phyloP scores from a whole-genome alignment of 2,113 vertebrate genomes.

The Nyctereutes procyonoides region DNA sequence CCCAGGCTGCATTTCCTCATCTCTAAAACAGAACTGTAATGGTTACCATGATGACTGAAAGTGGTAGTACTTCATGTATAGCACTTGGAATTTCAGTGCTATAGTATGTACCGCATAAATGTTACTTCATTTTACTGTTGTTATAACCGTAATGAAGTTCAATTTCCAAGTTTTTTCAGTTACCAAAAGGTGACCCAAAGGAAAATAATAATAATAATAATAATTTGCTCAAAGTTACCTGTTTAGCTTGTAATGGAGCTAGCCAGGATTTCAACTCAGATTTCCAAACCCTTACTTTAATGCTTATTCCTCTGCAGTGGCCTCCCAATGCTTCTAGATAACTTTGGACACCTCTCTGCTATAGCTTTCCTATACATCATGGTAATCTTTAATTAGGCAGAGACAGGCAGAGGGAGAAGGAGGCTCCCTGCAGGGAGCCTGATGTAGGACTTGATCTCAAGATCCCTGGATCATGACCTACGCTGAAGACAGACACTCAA shows the following conservation, averaged over 20 bases:
- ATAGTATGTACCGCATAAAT: too few relatives aligned
- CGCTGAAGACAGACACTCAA: too few relatives aligned
- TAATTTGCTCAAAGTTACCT: background rate
- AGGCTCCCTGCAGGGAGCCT: too few relatives aligned
- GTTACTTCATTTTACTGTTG: background rate
- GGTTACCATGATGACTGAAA: background rate
- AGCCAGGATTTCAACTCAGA: background rate
- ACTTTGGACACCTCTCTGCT: background rate
- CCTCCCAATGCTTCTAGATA: background rate
- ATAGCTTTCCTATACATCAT: background rate
- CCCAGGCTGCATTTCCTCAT: background rate
- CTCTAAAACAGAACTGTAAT: background rate
- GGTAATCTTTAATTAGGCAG: background rate
- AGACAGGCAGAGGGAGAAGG: too few relatives aligned
- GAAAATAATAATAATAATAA: background rate
- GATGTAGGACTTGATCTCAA: too few relatives aligned
- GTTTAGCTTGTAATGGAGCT: background rate
- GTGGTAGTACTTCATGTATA: background rate
- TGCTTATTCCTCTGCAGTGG: too few relatives aligned
- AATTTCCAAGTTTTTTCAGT: background rate
- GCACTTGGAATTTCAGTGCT: background rate
- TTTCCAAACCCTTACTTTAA: background rate
- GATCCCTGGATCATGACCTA: too few relatives aligned
- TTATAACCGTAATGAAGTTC: background rate
- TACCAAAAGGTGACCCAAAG: background rate